Evolutionary conservation across 2,888 invertebrate genomes (phyloP), one percentile per base, ranked within the genome.

Genomic region (Nasonia oneida): DNA sequence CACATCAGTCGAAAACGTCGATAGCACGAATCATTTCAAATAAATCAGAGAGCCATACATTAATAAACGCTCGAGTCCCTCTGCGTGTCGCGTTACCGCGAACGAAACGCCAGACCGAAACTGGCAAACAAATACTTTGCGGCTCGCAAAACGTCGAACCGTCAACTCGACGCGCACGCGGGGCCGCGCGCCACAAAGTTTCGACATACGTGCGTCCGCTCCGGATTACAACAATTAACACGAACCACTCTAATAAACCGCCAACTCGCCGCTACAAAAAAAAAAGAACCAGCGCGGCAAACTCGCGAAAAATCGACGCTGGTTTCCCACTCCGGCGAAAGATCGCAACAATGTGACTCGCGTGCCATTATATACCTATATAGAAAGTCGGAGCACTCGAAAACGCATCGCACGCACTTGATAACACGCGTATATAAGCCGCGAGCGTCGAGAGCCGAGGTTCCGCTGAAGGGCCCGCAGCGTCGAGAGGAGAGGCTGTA

Each of bases 341-440:
- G 53, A 15, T 53, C 15, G 53, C 18, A 53, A 53, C 53, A 53
- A 53, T 18, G 29, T 29, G 53, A 53, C 18, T 18, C 15, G 61
- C n/a, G 3, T n/a, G 14, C 23, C 18, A 18, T 5, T 2, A 23
- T 18, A 61, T 10, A 18, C 10, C 1, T 61, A 8, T 61, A 61
- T 61, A 61, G 67, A 67, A 14, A 61, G 37, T 18, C 33, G 37
- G 71, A 37, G 37, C 39, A 77, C 81, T 87, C 73, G 82, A 87
- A 87, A 89, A 88, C 85, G 88, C 87, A 89, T 88, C 87, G 89
- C 86, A 86, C 84, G 76, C 87, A 77, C 81, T 88, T 88, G 88
- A 89, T 87, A 84, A 87, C 87, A 77, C 87, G 85, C 73, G 84
- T 83, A 85, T 70, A 50, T 29, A 29, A 29, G 29, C 29, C 86